Conservation (phyloP, 2,888 invertebrate genomes). For the Drosophila maculinotata region DNA sequence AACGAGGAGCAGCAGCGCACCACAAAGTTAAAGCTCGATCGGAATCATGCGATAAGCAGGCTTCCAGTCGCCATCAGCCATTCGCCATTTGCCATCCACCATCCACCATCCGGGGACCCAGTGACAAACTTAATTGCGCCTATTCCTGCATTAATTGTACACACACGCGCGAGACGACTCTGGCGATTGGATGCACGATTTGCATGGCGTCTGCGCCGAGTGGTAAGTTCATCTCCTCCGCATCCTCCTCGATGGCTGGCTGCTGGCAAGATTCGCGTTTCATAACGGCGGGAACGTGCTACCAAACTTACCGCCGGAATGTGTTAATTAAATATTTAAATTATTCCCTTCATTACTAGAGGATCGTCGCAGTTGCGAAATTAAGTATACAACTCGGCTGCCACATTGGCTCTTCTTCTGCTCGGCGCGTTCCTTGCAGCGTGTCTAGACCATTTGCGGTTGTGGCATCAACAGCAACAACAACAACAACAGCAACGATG, state of each 20-base stretch:
- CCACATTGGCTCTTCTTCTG: neutral
- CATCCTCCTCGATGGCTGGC: neutral
- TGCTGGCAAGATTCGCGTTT: conserved; percentile 24
- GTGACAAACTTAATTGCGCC: conserved; percentile 81
- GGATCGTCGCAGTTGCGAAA: conserved; percentile 21
- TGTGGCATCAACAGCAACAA: conserved; percentile 30
- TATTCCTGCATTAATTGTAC: conserved; percentile 81
- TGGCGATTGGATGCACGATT: conserved; percentile 54
- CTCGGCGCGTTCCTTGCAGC: too few relatives aligned
- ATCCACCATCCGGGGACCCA: conserved; percentile 9
- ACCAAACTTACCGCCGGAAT: conserved; percentile 57
- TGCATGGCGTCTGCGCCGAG: conserved; percentile 57
- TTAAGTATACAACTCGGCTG: conserved; percentile 20
- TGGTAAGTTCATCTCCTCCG: neutral
- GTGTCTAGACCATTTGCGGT: conserved; percentile 57
- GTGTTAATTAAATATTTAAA: conserved; percentile 81
- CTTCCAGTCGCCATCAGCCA: conserved; percentile 31
- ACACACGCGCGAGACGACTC: conserved; percentile 69
- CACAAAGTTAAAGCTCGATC: conserved; percentile 73
- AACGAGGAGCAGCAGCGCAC: neutral
- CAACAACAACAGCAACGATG: conserved; percentile 26
- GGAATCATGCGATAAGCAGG: conserved; percentile 75
- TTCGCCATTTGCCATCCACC: conserved; percentile 14
- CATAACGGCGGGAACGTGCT: conserved; percentile 30
- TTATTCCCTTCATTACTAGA: conserved; percentile 62